Evolutionary conservation across 2,888 invertebrate species (phyloP).

Genomic region (Aspidapion aeneum): DNA sequence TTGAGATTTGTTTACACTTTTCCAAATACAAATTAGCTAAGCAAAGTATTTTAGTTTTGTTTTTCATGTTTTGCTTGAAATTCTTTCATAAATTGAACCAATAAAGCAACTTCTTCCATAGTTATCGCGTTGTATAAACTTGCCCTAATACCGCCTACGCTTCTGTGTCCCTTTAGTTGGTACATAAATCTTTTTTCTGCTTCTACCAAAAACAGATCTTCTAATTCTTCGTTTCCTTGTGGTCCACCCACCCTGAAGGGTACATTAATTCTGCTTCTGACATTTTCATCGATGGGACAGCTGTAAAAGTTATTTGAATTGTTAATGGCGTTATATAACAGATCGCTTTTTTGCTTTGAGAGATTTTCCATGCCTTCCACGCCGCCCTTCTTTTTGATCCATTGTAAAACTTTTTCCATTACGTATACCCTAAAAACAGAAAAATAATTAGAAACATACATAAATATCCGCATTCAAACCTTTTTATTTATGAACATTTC

Average conservation of each 20-base stretch:
- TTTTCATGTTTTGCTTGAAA: slow-evolving; percentile 27
- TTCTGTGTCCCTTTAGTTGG: slow-evolving; percentile 92
- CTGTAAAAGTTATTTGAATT: slow-evolving; percentile 82
- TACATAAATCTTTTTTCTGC: slow-evolving; percentile 75
- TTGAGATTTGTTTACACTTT: too few species aligned
- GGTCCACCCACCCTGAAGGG: slow-evolving; percentile 78
- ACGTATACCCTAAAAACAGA: slow-evolving; percentile 82
- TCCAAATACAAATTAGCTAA: too few species aligned
- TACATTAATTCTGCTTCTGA: slow-evolving; percentile 87
- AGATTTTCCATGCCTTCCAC: slow-evolving; percentile 73
- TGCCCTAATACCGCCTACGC: slow-evolving; percentile 92
- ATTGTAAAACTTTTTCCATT: slow-evolving; percentile 86
- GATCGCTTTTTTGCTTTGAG: slow-evolving; percentile 65
- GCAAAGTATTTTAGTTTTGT: slow-evolving; percentile 5
- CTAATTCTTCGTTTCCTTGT: slow-evolving; percentile 71
- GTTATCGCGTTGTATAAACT: slow-evolving; percentile 95
- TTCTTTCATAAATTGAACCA: slow-evolving; percentile 60
- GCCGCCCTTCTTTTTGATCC: slow-evolving; percentile 86
- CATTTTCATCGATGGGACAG: slow-evolving; percentile 66
- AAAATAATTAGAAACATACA: too few species aligned
- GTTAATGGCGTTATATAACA: slow-evolving; percentile 80
- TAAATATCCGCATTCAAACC: not conserved
- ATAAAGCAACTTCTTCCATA: slow-evolving; percentile 68
- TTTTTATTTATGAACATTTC: too few species aligned
- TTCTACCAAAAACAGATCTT: slow-evolving; percentile 81